These are phyloP conservation scores for Vanessa atalanta DNA, from an alignment of 1,140 invertebrate genomes.

Conservation along the genomic window DNA sequence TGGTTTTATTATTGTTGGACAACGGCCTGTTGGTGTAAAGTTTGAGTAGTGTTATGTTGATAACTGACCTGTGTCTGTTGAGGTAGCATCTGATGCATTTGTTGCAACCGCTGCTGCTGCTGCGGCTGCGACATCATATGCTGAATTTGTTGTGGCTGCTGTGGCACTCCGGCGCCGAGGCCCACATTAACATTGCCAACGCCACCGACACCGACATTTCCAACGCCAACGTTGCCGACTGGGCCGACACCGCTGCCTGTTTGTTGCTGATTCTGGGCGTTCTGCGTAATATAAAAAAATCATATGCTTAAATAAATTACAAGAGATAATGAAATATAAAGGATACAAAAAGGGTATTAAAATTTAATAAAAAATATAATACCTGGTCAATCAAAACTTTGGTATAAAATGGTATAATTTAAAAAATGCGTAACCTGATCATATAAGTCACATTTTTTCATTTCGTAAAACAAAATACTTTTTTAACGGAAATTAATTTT, in stretches of 20 bases:
- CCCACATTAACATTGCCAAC: conserved; percentile 64
- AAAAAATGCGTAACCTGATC: no score
- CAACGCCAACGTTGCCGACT: conserved; percentile 62
- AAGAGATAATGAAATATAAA: no score
- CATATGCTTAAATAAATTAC: not conserved
- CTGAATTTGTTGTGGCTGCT: conserved; percentile 77
- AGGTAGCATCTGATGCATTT: conserved; percentile 82
- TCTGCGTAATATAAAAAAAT: conserved; percentile 46
- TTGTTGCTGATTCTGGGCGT: conserved; percentile 78
- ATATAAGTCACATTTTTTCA: no score
- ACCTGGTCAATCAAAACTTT: no score
- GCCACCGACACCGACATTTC: conserved; percentile 54
- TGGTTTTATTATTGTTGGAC: no score
- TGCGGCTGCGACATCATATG: conserved; percentile 81
- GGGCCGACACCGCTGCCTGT: conserved; percentile 46
- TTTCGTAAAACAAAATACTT: no score
- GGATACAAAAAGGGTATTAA: no score
- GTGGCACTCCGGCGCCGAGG: conserved; percentile 62
- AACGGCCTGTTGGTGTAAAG: not conserved
- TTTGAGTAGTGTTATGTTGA: not conserved
- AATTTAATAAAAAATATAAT: no score
- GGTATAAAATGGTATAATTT: no score
- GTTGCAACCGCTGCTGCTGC: conserved; percentile 77
- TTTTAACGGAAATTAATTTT: not conserved
- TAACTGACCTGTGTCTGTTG: conserved; percentile 78